Base-by-base conservation (phyloP, 2,113 vertebrate genomes). In the Anoplopoma fimbria region DNA sequence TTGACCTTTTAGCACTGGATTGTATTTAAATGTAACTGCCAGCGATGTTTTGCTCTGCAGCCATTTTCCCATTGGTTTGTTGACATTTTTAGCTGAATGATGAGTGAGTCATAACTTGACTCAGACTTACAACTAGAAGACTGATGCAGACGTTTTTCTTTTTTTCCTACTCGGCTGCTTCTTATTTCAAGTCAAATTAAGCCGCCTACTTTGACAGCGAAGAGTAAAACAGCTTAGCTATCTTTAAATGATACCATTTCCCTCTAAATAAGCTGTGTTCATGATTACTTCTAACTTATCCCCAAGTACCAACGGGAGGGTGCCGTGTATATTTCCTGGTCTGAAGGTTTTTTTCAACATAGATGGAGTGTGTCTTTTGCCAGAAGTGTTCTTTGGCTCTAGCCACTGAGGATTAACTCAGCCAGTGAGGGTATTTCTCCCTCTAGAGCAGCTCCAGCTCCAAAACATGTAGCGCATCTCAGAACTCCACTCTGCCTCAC, bases 71-170 rank as follows among this genome's bases (percentile, higher is more conserved):
- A 40, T 55, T 17, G 71, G 21, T 67, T n/a, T 27, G n/a, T 47
- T 70, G 77, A 70, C 57, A 29, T 51, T 40, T 79, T 51, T 70
- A 27, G 42, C 42, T 79, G 77, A 70, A 63, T 62, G 33, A 51
- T 51, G 55, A 5, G 14, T 79, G 76, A 79, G 67, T 79, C 77
- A 79, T 38, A 53, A 6, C 15, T 40, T 31, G 57, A 70, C 42
- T 72, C 60, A 72, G 31, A 53, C 42, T 36, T 33, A 57, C 63
- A 45, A 68, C 38, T 8, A 45, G 51, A 60, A n/a, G 65, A 40
- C 65, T 36, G 42, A 64, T 51, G 8, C 67, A 62, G 77, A 53
- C 13, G 9, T 55, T 55, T 23, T 47, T 47, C 0, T 19, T 0
- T n/a, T 72, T 55, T 38, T 49, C 57, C n/a, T 23, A 6, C 57